Evolutionary conservation across 2,113 vertebrate species (phyloP).

Genomic region (Aptenodytes patagonicus): DNA sequence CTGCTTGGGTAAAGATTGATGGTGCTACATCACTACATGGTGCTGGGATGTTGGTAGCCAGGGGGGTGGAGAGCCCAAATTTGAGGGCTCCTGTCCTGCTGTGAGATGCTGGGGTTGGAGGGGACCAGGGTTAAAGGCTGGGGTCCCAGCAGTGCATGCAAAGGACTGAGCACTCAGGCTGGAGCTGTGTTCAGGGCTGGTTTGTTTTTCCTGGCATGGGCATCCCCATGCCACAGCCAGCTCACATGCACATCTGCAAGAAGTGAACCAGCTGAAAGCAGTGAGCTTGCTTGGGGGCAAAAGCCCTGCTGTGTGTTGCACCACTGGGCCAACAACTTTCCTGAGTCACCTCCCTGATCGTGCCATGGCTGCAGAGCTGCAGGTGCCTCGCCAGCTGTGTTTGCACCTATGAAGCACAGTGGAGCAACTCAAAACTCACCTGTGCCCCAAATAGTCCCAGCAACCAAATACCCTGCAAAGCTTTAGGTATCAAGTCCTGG

Average conservation of each 20-base stretch:
- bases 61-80: neutral
- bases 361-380: accelerated
- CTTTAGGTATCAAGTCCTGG: neutral
- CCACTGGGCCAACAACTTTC: neutral
- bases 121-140: neutral
- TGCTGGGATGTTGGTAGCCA: neutral
- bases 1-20: neutral
- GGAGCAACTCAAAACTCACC: neutral
- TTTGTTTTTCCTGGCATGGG: neutral
- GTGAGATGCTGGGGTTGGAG: neutral
- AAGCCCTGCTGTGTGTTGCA: neutral
- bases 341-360: neutral
- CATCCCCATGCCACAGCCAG: neutral
- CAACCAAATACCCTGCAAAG: neutral
- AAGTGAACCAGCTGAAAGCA: neutral
- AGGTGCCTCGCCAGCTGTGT: accelerated
- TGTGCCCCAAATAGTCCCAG: neutral
- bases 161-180: neutral
- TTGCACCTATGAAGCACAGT: accelerated
- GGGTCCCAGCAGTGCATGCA: neutral
- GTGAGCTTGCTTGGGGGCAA: neutral
- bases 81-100: neutral
- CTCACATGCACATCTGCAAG: accelerated
- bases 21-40: neutral
- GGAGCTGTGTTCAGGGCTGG: neutral